Evolutionary conservation across 2,113 vertebrate genomes (phyloP).

Genomic region (Hassar affinis): DNA sequence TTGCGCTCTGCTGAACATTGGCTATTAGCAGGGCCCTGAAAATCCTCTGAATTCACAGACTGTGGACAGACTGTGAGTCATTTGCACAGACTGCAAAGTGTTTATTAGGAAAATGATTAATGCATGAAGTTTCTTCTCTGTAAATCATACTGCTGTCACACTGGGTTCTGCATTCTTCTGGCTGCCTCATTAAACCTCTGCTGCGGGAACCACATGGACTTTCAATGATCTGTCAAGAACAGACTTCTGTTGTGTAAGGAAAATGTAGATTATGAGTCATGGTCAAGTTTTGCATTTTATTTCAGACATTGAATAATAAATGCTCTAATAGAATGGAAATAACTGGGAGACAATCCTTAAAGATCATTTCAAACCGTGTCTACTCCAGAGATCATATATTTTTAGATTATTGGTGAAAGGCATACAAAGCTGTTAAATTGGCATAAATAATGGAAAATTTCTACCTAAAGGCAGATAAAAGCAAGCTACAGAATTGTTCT

Average conservation of each 20-base stretch:
- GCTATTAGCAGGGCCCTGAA: not conserved
- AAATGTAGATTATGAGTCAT: constrained; percentile 21
- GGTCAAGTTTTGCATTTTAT: constrained; percentile 19
- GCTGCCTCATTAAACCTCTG: constrained; percentile 23
- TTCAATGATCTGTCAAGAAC: constrained; percentile 13
- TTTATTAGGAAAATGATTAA: constrained; percentile 35
- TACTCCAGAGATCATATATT: not conserved
- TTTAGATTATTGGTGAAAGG: not conserved
- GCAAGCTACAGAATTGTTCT: not conserved
- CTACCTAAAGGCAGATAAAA: not conserved
- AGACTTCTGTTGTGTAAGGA: constrained; percentile 29
- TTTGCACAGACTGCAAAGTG: constrained; percentile 25
- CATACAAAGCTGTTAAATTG: not conserved
- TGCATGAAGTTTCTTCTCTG: constrained; percentile 25
- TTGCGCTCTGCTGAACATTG: not conserved
- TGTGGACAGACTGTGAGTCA: constrained; percentile 19
- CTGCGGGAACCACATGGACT: constrained; percentile 23
- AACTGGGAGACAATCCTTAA: not conserved
- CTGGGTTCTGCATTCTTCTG: constrained; percentile 11
- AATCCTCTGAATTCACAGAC: constrained; percentile 28
- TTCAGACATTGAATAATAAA: not conserved
- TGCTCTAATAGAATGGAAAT: not conserved
- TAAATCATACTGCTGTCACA: constrained; percentile 23
- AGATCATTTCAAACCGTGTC: not conserved
- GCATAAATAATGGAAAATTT: not conserved